Evolutionary conservation across 2,797 vertebrate genomes (phyloP).

Genomic region (Micropoecilia bifurca): DNA sequence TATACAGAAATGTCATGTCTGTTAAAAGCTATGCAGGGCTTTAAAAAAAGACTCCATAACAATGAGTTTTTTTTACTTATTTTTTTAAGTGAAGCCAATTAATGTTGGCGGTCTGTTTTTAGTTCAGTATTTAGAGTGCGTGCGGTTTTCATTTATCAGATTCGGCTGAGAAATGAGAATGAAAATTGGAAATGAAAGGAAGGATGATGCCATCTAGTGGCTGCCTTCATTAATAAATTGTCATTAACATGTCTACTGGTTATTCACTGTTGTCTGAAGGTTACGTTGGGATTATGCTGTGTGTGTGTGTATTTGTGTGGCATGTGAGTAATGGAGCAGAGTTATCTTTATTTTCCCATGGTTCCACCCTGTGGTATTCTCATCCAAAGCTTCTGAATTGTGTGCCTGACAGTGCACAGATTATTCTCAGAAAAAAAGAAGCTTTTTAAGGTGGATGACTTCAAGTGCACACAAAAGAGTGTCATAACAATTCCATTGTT

Average conservation of each 20-base stretch:
- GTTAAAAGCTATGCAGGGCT: neutral
- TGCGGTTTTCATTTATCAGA: slow-evolving; percentile 12
- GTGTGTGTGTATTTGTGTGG: neutral
- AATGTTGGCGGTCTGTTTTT: slow-evolving; percentile 8
- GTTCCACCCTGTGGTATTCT: slow-evolving; percentile 27
- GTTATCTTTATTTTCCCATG: slow-evolving; percentile 17
- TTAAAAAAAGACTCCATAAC: neutral
- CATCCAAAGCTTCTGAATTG: slow-evolving; percentile 8
- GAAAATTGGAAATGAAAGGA: slow-evolving; percentile 67
- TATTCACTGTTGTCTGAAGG: slow-evolving; percentile 44
- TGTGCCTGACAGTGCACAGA: slow-evolving; percentile 3
- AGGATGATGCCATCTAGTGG: slow-evolving; percentile 79
- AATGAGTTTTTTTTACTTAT: neutral
- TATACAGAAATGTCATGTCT: neutral
- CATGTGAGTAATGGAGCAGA: neutral
- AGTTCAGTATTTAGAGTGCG: slow-evolving; percentile 22
- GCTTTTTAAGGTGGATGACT: neutral
- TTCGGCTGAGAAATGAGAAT: slow-evolving; percentile 46
- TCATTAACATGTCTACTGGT: slow-evolving; percentile 44
- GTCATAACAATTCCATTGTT: neutral
- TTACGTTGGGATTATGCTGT: slow-evolving; percentile 38
- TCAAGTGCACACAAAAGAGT: neutral
- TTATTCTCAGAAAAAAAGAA: slow-evolving; percentile 1
- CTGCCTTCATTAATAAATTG: slow-evolving; percentile 35
- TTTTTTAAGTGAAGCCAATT: neutral